Evolutionary conservation across 2,888 invertebrate genomes (phyloP).

Genomic region (Stomorhina lunata): DNA sequence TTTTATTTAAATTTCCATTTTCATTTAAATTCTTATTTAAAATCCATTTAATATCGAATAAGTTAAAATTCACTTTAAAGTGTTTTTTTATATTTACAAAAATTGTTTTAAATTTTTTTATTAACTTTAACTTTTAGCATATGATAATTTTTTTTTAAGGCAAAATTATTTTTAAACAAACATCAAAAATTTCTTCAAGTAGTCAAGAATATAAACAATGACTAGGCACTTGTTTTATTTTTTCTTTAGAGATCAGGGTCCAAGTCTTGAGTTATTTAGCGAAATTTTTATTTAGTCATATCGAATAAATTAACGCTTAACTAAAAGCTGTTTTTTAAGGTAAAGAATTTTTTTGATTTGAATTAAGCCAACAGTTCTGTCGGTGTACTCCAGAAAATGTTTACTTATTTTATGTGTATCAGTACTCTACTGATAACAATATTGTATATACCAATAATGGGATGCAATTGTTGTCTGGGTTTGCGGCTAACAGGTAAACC

Average conservation of each 20-base stretch:
- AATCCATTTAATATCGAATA: not conserved
- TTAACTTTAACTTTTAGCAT: too few relatives aligned
- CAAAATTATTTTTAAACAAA: not conserved
- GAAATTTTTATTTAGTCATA: not conserved
- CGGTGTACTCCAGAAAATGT: too few relatives aligned
- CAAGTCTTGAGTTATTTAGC: not conserved
- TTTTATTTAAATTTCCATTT: not conserved
- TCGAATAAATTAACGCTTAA: too few relatives aligned
- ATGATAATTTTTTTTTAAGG: not conserved
- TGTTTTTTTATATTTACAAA: not conserved
- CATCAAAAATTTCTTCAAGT: not conserved
- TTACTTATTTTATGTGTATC: too few relatives aligned
- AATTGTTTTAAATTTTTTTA: not conserved
- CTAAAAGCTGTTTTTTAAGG: too few relatives aligned
- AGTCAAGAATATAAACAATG: not conserved
- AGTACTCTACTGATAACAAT: too few relatives aligned
- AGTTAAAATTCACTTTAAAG: not conserved
- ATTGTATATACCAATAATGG: too few relatives aligned
- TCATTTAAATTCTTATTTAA: not conserved
- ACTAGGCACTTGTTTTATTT: too few relatives aligned
- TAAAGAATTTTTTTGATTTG: too few relatives aligned
- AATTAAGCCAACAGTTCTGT: too few relatives aligned
- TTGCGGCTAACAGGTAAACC: too few relatives aligned
- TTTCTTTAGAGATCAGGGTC: not conserved
- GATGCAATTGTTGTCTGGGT: too few relatives aligned